A percentile compares a stretch with the other conserved stretches of the same genome.
These are phyloP conservation scores for Stegana nigrithorax DNA, from an alignment of 2,888 invertebrate genomes.

Conservation along the genomic window DNA sequence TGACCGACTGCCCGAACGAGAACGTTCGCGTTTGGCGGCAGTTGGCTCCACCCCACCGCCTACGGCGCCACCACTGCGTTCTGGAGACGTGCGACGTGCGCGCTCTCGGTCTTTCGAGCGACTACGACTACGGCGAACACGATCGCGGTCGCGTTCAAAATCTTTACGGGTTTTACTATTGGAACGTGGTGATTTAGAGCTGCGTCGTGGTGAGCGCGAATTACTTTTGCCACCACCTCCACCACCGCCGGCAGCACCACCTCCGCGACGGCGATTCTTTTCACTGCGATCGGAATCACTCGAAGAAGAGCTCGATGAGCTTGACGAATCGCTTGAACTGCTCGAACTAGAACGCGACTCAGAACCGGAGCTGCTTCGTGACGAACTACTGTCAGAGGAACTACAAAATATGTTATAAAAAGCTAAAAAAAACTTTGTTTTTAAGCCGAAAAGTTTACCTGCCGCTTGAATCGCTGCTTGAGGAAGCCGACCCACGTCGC, in stretches of 20 bases:
- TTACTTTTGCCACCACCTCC: constrained; percentile 33
- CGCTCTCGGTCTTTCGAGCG: constrained; percentile 50
- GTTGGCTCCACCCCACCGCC: constrained; percentile 33
- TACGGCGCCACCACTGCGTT: constrained; percentile 28
- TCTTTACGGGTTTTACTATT: constrained; percentile 51
- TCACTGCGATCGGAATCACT: constrained; percentile 73
- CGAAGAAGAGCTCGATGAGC: constrained; percentile 75
- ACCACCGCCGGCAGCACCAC: constrained; percentile 12
- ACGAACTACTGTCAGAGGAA: constrained; percentile 86
- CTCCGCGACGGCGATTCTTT: constrained; percentile 51
- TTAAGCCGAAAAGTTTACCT: constrained; percentile 70
- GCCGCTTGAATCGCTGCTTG: constrained; percentile 84
- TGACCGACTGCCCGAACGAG: constrained; percentile 67
- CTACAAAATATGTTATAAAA: constrained; percentile 62
- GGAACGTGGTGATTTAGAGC: constrained; percentile 49
- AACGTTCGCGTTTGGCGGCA: constrained; percentile 52
- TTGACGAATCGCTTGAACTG: constrained; percentile 70
- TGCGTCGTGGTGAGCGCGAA: constrained; percentile 51
- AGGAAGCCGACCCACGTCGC: constrained; percentile 75
- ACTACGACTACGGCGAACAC: constrained; percentile 37
- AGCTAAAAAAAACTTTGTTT: constrained; percentile 12
- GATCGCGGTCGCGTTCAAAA: constrained; percentile 45
- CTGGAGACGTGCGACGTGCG: constrained; percentile 43
- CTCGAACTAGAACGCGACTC: constrained; percentile 85
- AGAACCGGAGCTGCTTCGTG: constrained; percentile 76